Conservation (phyloP, 2,888 invertebrate genomes). For the Acleris sparsana region DNA sequence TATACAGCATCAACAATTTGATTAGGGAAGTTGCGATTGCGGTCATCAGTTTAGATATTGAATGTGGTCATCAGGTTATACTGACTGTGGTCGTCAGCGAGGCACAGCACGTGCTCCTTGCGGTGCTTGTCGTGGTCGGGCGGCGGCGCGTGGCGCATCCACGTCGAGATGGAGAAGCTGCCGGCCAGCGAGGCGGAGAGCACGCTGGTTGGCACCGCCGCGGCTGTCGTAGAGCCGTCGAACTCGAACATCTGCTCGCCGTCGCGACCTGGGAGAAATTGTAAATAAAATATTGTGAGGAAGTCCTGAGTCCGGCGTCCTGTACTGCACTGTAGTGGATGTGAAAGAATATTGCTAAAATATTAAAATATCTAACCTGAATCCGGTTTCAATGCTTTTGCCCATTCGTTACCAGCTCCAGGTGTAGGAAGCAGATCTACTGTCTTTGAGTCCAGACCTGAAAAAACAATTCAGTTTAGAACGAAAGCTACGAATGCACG, state of each 20-base stretch:
- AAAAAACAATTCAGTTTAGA: constrained; percentile 38
- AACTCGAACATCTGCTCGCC: constrained; percentile 97
- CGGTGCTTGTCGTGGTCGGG: constrained; percentile 92
- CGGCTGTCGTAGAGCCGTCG: constrained; percentile 94
- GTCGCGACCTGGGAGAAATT: constrained; percentile 79
- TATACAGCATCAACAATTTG: no score
- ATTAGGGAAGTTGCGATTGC: not conserved
- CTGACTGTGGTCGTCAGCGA: constrained; percentile 98
- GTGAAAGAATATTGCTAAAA: constrained; percentile 25
- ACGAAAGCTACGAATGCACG: not conserved
- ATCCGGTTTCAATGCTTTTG: constrained; percentile 91
- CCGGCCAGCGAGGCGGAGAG: constrained; percentile 90
- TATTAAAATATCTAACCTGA: constrained; percentile 77
- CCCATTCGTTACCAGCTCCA: constrained; percentile 91
- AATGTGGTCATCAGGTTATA: constrained; percentile 41
- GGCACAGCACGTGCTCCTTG: constrained; percentile 98
- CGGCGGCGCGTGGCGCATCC: constrained; percentile 96
- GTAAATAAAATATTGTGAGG: not conserved
- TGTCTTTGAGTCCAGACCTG: constrained; percentile 89
- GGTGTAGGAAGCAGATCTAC: constrained; percentile 94
- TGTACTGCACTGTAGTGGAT: not conserved
- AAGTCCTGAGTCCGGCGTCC: no score
- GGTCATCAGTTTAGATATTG: not conserved
- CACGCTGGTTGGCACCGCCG: constrained; percentile 89
- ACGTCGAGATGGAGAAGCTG: constrained; percentile 95